Evolutionary conservation across 2,888 invertebrate species (phyloP).

Genomic region (Platerodrilus igneus): DNA sequence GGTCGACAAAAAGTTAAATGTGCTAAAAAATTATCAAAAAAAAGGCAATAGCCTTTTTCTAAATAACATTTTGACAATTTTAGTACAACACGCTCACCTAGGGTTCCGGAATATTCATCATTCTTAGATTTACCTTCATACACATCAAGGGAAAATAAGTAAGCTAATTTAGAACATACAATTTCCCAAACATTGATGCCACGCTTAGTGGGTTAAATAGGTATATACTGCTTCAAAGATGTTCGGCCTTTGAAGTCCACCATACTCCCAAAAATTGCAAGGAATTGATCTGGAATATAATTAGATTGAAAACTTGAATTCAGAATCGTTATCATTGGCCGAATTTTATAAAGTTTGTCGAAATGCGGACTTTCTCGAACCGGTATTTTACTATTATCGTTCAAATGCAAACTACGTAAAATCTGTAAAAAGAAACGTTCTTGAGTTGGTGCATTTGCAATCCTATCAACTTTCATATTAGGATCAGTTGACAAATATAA

Average conservation of each 20-base stretch:
- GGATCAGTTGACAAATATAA: too few species aligned
- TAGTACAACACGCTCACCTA: conserved; percentile 5
- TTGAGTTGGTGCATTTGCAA: too few species aligned
- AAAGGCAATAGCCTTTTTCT: conserved; percentile 7
- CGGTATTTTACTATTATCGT: conserved; percentile 1
- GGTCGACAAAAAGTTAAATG: too few species aligned
- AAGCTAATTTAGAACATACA: conserved; percentile 3
- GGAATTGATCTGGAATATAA: too few species aligned
- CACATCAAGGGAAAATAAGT: conserved; percentile 1
- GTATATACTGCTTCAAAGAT: conserved; percentile 6
- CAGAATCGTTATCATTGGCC: conserved; percentile 1
- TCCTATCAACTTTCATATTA: too few species aligned
- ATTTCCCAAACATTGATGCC: conserved; percentile 2
- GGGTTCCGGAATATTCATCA: conserved; percentile 5
- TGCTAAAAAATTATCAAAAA: conserved; percentile 2
- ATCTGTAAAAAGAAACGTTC: too few species aligned
- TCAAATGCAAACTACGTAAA: too few species aligned
- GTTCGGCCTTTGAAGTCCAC: conserved; percentile 3
- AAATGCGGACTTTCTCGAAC: conserved; percentile 2
- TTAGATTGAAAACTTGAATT: conserved; percentile 1
- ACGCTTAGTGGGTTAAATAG: conserved; percentile 1
- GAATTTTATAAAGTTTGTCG: conserved; percentile 8
- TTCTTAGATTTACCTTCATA: conserved; percentile 7
- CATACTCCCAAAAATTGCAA: conserved; percentile 5
- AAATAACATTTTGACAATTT: conserved; percentile 2